Evolutionary conservation across 2,797 vertebrate genomes (phyloP).

Genomic region (Anableps anableps): DNA sequence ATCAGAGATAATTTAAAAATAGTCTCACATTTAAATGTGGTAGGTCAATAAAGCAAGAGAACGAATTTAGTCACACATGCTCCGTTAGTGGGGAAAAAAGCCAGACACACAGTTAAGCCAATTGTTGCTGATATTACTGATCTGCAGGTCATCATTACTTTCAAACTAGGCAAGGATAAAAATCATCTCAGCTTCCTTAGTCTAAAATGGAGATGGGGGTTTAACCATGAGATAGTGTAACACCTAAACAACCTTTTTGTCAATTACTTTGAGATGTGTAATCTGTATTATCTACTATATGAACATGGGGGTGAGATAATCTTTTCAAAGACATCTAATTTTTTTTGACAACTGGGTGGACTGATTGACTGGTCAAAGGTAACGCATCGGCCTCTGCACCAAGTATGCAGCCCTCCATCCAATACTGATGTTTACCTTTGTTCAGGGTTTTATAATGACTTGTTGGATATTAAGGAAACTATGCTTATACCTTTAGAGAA

Average conservation of each 20-base stretch:
- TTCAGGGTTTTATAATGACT: neutral
- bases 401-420: neutral
- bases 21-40: constrained; percentile 75
- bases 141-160: constrained; percentile 67
- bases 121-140: constrained; percentile 50
- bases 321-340: neutral
- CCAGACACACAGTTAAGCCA: constrained; percentile 50
- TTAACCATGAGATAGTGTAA: neutral
- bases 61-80: constrained; percentile 70
- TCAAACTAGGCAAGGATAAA: constrained; percentile 47
- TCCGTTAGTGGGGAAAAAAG: constrained; percentile 54
- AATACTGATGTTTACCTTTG: neutral
- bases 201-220: constrained; percentile 8
- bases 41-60: constrained; percentile 78
- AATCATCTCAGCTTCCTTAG: constrained; percentile 59
- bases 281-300: neutral
- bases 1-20: constrained; percentile 77
- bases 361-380: neutral
- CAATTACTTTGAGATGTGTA: neutral
- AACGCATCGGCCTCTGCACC: neutral
- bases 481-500: too few species aligned
- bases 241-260: neutral
- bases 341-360: neutral
- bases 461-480: neutral
- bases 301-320: too few species aligned